Percentiles rank a stretch among this genome's conserved stretches.
Evolutionary conservation across 2,888 invertebrate genomes (phyloP).

Genomic region (Plagodis pulveraria): DNA sequence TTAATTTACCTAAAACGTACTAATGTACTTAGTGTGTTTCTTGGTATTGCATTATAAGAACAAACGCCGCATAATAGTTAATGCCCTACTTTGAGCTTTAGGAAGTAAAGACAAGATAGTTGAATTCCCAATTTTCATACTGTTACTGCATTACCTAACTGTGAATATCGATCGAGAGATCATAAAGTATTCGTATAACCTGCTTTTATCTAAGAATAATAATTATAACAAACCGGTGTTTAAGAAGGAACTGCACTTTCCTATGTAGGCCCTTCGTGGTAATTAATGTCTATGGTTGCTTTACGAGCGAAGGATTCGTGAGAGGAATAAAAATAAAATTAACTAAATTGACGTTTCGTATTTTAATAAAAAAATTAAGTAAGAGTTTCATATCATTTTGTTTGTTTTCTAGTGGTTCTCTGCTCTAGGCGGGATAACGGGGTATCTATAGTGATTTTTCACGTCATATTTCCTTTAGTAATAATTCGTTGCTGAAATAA

Average conservation of each 20-base stretch:
- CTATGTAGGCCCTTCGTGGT: constrained; percentile 35
- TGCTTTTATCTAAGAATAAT: constrained; percentile 49
- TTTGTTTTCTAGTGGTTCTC: too few relatives aligned
- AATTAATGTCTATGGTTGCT: constrained; percentile 30
- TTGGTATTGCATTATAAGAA: constrained; percentile 1
- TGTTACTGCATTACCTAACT: constrained; percentile 43
- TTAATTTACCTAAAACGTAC: too few relatives aligned
- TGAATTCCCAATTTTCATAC: constrained; percentile 52
- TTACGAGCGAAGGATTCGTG: not conserved
- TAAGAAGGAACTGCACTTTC: constrained; percentile 54
- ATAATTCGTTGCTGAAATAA: too few relatives aligned
- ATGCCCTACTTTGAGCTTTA: constrained; percentile 49
- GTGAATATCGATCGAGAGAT: constrained; percentile 27
- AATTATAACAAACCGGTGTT: constrained; percentile 52
- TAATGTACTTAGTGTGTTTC: too few relatives aligned
- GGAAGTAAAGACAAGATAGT: constrained; percentile 46
- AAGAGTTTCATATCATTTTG: too few relatives aligned
- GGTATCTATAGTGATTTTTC: too few relatives aligned
- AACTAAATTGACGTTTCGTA: not conserved
- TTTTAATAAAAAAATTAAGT: too few relatives aligned
- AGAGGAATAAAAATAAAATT: not conserved
- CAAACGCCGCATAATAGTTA: constrained; percentile 43
- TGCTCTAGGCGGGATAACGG: too few relatives aligned
- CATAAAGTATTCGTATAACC: constrained; percentile 45
- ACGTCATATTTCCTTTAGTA: too few relatives aligned